Evolutionary conservation across 2,888 invertebrate species (phyloP), one percentile per base, ranked within the genome.

Genomic region (Kryphioiulus occultus): DNA sequence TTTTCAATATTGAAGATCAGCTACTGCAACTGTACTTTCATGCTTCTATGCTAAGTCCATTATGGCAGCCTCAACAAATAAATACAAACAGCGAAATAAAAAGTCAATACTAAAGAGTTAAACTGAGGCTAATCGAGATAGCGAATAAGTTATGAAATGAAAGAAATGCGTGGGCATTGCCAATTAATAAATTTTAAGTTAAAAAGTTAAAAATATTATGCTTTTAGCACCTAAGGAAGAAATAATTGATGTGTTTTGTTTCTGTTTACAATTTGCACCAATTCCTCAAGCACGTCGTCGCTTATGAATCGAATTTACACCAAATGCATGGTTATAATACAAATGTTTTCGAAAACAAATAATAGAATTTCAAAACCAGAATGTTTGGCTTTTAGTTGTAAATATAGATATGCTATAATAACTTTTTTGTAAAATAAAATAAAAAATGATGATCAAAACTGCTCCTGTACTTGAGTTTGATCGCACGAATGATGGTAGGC

Each of bases 361-460:
- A 53, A 53, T n/a, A 53, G 68, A 68, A 68, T 26, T 12, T 1
- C 26, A 22, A 68, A 68, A 68, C 68, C 68, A 68, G 26, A 68
- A 26, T 26, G 68, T 68, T 10, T 10, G 68, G 68, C 26, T 68
- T 26, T 10, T n/a, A 68, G n/a, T 68, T 68, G 68, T 68, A 68
- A 68, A 68, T 68, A 68, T 68, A 68, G 22, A 68, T n/a, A 68
- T 68, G 26, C 68, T 68, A 68, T 68, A 68, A 68, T 10, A 26
- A 68, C 68, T 68, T 68, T 59, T n/a, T 59, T 68, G 26, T 68
- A 68, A 68, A 68, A 26, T 68, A 68, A 68, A 68, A 68, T 68
- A 19, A 3, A 26, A n/a, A 59, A 22, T 53, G 4, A 22, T 22
- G 59, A 68, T 68, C 68, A 68, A 68, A 68, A 68, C 9, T 68